Base-by-base conservation (phyloP, 2,888 invertebrate species). In the Blastobasis lacticolella region DNA sequence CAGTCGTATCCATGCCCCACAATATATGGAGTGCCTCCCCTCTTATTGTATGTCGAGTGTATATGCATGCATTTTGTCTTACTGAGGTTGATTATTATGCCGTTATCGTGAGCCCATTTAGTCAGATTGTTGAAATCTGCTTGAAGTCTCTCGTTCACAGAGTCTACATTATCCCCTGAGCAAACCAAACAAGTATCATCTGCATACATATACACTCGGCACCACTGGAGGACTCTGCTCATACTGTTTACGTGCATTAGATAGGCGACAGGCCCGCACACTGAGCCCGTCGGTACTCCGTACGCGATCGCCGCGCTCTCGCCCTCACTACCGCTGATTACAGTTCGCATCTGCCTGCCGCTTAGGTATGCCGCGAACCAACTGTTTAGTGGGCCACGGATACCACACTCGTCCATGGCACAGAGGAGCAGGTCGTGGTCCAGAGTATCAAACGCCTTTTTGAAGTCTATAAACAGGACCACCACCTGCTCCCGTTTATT, bases 131-230 rank as follows among this genome's bases (percentile, higher is more conserved):
- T 47, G 8, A 57, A 56, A 40, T 58, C 54, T 0, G 5, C 4
- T 50, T 58, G 59, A 4, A 58, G 44, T 38, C 37, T 47, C 10
- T 23, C 6, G 40, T 46, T 7, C 5, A 55, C 57, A 8, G 6
- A 9, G 4, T 49, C 6, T 10, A 50, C 10, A 37, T 52, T 49
- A 40, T 45, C 52, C 43, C 52, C 38, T 7, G 57, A 57, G 38
- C 60, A 53, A 52, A 63, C 9, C 1, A 61, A 48, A 38, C 62
- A 59, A 1, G 59, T 63, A 46, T 57, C 61, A 42, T 61, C 60
- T 9, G 60, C 57, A 23, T 54, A 60, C 45, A 56, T 56, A 38
- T 53, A 60, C 1, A 57, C 54, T 7, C 51, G 49, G 48, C 55
- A 53, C 6, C 47, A 38, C 23, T 49, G 6, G 9, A 49, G 48